Conservation (phyloP, 2,888 invertebrate genomes). For the Drosophila parthenogenetica region DNA sequence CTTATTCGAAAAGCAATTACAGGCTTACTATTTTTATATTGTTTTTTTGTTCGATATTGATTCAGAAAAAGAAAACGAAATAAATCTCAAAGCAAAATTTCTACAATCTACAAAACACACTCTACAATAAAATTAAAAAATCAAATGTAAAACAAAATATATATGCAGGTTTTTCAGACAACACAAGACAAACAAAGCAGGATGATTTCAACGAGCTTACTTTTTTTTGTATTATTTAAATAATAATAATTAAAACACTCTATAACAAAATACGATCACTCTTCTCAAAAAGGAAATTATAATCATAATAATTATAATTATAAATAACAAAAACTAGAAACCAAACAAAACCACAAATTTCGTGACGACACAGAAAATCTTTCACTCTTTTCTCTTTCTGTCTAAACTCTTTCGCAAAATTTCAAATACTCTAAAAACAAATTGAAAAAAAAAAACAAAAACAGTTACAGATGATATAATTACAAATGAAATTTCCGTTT, state of each 20-base stretch:
- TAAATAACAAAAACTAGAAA: background rate
- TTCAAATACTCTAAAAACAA: slow-evolving; percentile 35
- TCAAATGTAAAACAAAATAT: slow-evolving; percentile 44
- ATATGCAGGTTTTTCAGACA: slow-evolving; percentile 69
- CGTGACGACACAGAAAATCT: slow-evolving; percentile 66
- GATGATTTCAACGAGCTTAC: slow-evolving; percentile 51
- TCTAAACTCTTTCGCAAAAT: slow-evolving; percentile 63
- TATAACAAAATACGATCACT: slow-evolving; percentile 43
- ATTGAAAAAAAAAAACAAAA: slow-evolving; percentile 28
- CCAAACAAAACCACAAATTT: slow-evolving; percentile 39
- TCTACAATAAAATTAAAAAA: slow-evolving; percentile 20
- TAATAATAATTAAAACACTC: slow-evolving; percentile 29
- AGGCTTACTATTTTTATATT: slow-evolving; percentile 50
- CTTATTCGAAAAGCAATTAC: slow-evolving; percentile 59
- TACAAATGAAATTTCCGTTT: slow-evolving; percentile 55
- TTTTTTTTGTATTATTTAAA: slow-evolving; percentile 26
- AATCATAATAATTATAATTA: background rate
- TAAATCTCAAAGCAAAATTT: slow-evolving; percentile 54
- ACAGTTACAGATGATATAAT: slow-evolving; percentile 61
- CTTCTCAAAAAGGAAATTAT: slow-evolving; percentile 18
- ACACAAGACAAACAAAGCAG: slow-evolving; percentile 71
- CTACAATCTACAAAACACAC: slow-evolving; percentile 55
- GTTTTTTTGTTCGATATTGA: slow-evolving; percentile 36
- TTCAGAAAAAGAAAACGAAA: slow-evolving; percentile 37
- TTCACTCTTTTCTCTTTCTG: slow-evolving; percentile 68